A percentile compares a stretch with the other conserved stretches of the same genome.
phyloP scores from a whole-genome alignment of 2,888 invertebrate genomes.

The Coelogynopora nodosa region DNA sequence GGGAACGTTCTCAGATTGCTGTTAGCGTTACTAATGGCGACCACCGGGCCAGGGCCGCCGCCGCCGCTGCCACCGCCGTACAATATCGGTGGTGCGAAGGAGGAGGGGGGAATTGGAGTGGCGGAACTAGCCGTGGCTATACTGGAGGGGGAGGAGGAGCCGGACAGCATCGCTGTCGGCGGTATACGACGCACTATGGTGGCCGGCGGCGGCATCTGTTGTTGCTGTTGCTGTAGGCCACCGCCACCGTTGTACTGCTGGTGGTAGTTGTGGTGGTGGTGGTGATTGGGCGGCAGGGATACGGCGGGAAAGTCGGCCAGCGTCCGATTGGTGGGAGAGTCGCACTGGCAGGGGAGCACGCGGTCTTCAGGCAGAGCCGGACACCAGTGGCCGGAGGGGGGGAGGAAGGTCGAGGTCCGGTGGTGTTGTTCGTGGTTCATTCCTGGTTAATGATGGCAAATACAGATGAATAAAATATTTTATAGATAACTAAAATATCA shows the following conservation, averaged over 20 bases:
- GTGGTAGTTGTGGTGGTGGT: not conserved
- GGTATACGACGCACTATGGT: not conserved
- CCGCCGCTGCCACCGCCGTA: not conserved
- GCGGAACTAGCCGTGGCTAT: not conserved
- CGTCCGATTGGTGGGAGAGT: not conserved
- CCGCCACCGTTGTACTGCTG: too few species aligned
- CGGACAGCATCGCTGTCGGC: not conserved
- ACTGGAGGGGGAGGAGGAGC: not conserved
- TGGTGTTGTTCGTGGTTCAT: not conserved
- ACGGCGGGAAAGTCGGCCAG: not conserved
- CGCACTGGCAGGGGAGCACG: not conserved
- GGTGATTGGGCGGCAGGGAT: not conserved
- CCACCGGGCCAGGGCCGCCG: not conserved
- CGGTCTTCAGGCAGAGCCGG: conserved; percentile 1
- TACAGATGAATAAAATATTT: too few species aligned
- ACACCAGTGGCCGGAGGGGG: conserved; percentile 24
- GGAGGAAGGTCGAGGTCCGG: not conserved
- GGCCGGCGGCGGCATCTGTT: not conserved
- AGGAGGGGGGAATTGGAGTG: not conserved
- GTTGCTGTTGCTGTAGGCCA: too few species aligned
- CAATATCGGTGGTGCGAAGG: not conserved
- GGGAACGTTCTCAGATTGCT: not conserved
- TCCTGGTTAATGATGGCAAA: too few species aligned
- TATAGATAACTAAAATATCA: too few species aligned
- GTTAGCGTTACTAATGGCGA: not conserved